phyloP scores from a whole-genome alignment of 2,797 vertebrate genomes.

The Tapirus indicus region DNA sequence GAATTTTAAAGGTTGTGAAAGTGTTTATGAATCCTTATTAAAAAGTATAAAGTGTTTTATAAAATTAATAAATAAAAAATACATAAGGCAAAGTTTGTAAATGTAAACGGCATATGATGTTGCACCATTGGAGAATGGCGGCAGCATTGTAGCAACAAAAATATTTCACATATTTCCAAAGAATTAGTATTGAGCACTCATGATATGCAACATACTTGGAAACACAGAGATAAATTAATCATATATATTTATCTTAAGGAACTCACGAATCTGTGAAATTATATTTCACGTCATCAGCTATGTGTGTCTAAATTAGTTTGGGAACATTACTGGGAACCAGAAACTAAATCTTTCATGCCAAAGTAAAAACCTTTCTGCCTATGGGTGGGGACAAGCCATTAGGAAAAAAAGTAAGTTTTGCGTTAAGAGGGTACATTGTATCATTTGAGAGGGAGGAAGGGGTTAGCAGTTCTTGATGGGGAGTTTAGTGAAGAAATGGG shows the following conservation, averaged over 20 bases:
- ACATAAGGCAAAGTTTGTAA: not conserved
- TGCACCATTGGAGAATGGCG: not conserved
- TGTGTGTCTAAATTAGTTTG: not conserved
- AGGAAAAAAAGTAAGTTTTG: not conserved
- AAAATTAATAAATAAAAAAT: not conserved
- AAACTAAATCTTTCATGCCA: not conserved
- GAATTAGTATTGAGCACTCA: not conserved
- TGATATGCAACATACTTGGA: not conserved
- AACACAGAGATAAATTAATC: not conserved
- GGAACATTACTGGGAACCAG: not conserved
- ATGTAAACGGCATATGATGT: not conserved
- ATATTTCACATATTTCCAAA: not conserved
- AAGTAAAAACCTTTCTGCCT: not conserved
- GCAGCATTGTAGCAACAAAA: not conserved
- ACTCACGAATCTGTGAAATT: not conserved
- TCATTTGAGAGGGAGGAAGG: not conserved
- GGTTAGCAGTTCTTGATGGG: not conserved
- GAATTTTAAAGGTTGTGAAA: constrained; percentile 28
- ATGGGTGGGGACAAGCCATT: not conserved
- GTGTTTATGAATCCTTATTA: not conserved
- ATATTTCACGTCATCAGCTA: not conserved
- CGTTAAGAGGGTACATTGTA: not conserved
- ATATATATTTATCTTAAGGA: not conserved
- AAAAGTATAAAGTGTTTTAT: not conserved
- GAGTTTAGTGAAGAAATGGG: not conserved